Percentiles rank a stretch among this genome's conserved stretches.
phyloP scores from a whole-genome alignment of 1,140 invertebrate species.

The Aplysia californica region DNA sequence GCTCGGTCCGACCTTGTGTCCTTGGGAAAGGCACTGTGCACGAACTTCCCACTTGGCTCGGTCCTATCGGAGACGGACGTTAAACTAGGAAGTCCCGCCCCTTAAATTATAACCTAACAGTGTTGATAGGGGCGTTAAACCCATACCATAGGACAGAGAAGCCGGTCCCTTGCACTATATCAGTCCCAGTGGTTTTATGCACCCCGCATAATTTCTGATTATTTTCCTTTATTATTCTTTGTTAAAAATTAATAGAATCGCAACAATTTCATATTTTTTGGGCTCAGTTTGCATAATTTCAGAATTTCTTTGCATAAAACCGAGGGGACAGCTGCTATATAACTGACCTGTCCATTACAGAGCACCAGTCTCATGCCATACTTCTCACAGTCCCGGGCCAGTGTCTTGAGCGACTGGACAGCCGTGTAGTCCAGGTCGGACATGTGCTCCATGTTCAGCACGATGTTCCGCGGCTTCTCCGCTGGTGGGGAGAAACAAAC shows the following conservation, averaged over 20 bases:
- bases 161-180: not conserved
- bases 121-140: not conserved
- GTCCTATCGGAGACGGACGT: too few relatives aligned
- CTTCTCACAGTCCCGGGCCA: slow-evolving; percentile 23
- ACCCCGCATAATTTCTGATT: too few relatives aligned
- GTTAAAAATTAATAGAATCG: not conserved
- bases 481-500: slow-evolving; percentile 35
- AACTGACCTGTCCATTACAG: slow-evolving; percentile 21
- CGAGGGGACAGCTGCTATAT: not conserved
- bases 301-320: not conserved
- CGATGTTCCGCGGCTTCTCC: slow-evolving; percentile 40
- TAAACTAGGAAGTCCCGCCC: too few relatives aligned
- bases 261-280: not conserved
- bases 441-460: slow-evolving; percentile 54
- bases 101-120: not conserved
- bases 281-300: not conserved
- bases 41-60: too few relatives aligned
- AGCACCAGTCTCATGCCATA: slow-evolving; percentile 25
- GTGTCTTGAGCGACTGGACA: slow-evolving; percentile 28
- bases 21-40: too few relatives aligned
- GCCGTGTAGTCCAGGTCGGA: slow-evolving; percentile 52
- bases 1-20: too few relatives aligned
- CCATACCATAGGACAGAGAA: not conserved
- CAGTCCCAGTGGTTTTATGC: not conserved
- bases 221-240: too few relatives aligned